Evolutionary conservation across 2,797 vertebrate genomes (phyloP), one percentile per base, ranked within the genome.

Genomic region (Crocodylus rhombifer): DNA sequence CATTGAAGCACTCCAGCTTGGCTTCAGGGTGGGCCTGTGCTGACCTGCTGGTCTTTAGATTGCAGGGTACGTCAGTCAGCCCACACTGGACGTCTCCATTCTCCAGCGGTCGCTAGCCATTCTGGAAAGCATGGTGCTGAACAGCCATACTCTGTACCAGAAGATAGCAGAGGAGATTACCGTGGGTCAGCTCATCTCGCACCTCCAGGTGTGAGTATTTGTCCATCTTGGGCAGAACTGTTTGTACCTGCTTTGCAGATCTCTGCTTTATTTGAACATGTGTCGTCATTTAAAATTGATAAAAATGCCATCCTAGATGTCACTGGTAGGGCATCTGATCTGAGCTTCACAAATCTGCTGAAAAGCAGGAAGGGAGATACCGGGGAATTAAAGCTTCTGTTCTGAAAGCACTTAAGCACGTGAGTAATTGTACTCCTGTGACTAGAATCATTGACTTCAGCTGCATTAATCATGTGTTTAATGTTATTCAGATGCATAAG

Each of bases 121-220:
- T 96, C 97, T 99, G 81, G 99, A 99, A 98, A 99, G 99, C 97
- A 99, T 99, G 99, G 99, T 99, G 91, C 98, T 99, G 89, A 99
- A 99, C 98, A 99, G 99, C 97, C 99, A 99, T 97, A 99, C 98
- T 88, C 98, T 99, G 25, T 99, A 99, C 97, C 99, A 99, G 96
- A 99, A 99, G 74, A 98, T 99, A 91, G 99, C 99, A 0, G 99
- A 99, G 95, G 99, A 99, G 95, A 99, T 99, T 98, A 99, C 99
- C 3, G 99, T 99, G 95, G 99, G 99, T 93, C 99, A 99, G 96
- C 99, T 99, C 97, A 99, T 99, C 98, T 98, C 99, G 87, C 99
- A 99, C 98, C 98, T 99, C 97, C 99, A 99, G 98, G 99, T 99
- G 99, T 99, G 98, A 99, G 99, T 99, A 98, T 80, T 42, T 82